Evolutionary conservation across 1,140 invertebrate species (phyloP).

Genomic region (Drosophila albomicans): DNA sequence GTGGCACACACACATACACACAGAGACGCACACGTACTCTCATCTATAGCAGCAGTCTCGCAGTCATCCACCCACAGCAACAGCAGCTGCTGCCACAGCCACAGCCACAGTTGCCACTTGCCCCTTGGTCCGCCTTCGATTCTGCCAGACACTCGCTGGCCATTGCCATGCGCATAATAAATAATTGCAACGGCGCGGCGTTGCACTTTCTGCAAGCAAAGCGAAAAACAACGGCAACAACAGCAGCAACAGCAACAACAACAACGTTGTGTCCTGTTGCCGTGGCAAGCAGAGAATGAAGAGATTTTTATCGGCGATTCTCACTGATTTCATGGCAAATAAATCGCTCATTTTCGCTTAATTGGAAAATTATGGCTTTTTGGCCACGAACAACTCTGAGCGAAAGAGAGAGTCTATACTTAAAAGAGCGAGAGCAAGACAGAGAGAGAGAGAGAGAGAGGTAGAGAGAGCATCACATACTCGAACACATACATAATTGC

Average conservation of each 20-base stretch:
- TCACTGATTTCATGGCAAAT: slow-evolving; percentile 85
- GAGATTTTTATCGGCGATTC: slow-evolving; percentile 85
- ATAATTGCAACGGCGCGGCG: slow-evolving; percentile 78
- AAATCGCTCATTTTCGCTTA: slow-evolving; percentile 85
- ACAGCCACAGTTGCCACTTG: slow-evolving; percentile 19
- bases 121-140: slow-evolving; percentile 10
- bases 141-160: slow-evolving; percentile 35
- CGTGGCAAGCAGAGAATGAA: slow-evolving; percentile 75
- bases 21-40: slow-evolving; percentile 54
- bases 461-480: not conserved
- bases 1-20: slow-evolving; percentile 55
- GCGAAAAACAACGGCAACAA: slow-evolving; percentile 66
- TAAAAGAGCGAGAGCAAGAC: not conserved
- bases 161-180: slow-evolving; percentile 69
- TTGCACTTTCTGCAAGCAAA: slow-evolving; percentile 80
- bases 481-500: slow-evolving; percentile 2
- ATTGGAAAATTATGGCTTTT: slow-evolving; percentile 85
- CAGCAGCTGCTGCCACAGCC: slow-evolving; percentile 36
- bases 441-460: not conserved
- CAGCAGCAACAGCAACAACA: slow-evolving; percentile 34
- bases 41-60: slow-evolving; percentile 32
- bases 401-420: not conserved
- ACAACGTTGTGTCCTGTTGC: slow-evolving; percentile 38
- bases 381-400: slow-evolving; percentile 52
- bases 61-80: slow-evolving; percentile 60